Percentiles rank a stretch among this genome's conserved stretches.
phyloP scores from a whole-genome alignment of 35 echinoderm and acorn worm genomes.

The Antedon bifida region DNA sequence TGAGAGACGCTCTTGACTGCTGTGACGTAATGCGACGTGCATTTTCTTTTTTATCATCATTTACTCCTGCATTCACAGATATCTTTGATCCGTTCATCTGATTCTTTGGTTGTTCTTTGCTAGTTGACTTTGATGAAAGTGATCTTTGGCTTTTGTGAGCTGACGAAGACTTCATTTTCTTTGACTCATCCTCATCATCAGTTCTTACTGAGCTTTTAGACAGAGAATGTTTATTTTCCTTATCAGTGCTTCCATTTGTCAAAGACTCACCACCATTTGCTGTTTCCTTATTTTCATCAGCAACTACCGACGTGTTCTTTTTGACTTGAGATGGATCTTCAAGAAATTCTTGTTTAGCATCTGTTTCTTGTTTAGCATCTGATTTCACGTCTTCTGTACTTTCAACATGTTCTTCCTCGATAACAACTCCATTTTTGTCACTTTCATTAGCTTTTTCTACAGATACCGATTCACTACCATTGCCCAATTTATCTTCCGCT shows the following conservation, averaged over 20 bases:
- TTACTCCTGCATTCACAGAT: background rate
- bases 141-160: slow-evolving; percentile 3
- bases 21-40: background rate
- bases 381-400: too few species aligned
- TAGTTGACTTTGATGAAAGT: slow-evolving; percentile 4
- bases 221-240: background rate
- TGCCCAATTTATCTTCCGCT: too few species aligned
- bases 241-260: background rate
- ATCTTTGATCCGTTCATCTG: background rate
- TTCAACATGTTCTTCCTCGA: too few species aligned
- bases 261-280: background rate
- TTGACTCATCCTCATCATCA: background rate
- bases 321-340: too few species aligned
- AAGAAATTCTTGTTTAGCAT: too few species aligned
- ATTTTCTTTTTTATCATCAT: background rate
- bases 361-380: too few species aligned
- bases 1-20: background rate
- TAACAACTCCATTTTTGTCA: too few species aligned
- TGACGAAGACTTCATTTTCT: background rate
- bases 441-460: too few species aligned
- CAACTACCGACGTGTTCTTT: too few species aligned
- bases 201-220: slow-evolving; percentile 13
- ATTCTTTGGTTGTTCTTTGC: background rate
- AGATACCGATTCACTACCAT: too few species aligned
- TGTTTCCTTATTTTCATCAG: too few species aligned